Percentiles rank a stretch among this genome's conserved stretches.
Evolutionary conservation across 2,888 invertebrate species (phyloP).

Genomic region (Poecilobothrus nobilitatus): DNA sequence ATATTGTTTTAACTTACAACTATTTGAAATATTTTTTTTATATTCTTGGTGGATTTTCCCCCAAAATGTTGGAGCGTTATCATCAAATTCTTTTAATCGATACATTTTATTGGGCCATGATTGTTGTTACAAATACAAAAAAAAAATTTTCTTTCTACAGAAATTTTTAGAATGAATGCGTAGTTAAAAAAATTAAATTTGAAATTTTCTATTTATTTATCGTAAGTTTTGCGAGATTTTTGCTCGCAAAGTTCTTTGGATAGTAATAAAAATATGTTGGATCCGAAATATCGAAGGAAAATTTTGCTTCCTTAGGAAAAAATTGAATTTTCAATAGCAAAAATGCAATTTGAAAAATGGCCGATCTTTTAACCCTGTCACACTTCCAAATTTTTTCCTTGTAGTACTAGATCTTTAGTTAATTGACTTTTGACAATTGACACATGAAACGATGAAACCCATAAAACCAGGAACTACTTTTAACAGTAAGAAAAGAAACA

Average conservation of each 20-base stretch:
- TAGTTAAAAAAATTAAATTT: background rate
- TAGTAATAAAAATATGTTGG: background rate
- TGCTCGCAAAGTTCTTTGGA: background rate
- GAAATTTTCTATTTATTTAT: background rate
- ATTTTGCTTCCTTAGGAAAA: background rate
- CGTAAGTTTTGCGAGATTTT: background rate
- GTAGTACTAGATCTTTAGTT: no score
- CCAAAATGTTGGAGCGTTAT: slow-evolving; percentile 41
- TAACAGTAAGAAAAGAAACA: no score
- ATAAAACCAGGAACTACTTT: no score
- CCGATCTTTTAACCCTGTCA: background rate
- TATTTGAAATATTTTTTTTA: slow-evolving; percentile 9
- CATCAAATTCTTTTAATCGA: slow-evolving; percentile 36
- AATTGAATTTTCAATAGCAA: background rate
- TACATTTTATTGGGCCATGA: slow-evolving; percentile 46
- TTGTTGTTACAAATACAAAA: slow-evolving; percentile 31
- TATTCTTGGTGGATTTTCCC: slow-evolving; percentile 33
- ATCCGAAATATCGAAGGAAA: background rate
- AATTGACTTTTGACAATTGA: no score
- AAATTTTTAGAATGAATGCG: background rate
- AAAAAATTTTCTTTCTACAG: slow-evolving; percentile 4
- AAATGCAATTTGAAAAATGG: background rate
- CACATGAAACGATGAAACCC: no score
- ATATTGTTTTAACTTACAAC: slow-evolving; percentile 43
- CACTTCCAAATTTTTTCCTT: no score